These are phyloP conservation scores for Macrostomum cliftonense DNA, from an alignment of 2,888 invertebrate genomes.

Conservation along the genomic window DNA sequence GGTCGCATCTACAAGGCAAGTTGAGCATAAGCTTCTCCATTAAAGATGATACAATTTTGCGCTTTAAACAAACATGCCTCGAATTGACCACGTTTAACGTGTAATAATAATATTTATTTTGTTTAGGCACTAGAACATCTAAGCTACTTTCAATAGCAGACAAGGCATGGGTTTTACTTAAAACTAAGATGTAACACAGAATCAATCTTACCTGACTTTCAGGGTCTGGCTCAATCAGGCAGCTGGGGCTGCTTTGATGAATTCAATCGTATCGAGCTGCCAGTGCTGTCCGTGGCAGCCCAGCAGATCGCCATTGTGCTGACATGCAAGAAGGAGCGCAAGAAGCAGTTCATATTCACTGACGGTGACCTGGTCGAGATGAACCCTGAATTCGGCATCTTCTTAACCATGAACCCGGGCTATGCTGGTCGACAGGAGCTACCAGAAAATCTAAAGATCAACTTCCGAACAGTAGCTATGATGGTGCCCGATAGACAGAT, in stretches of 20 bases:
- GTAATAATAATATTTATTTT: too few species aligned
- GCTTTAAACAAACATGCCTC: too few species aligned
- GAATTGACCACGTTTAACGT: too few species aligned
- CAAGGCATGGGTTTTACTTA: too few species aligned
- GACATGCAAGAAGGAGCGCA: slow-evolving; percentile 76
- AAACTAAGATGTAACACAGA: too few species aligned
- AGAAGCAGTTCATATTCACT: slow-evolving; percentile 70
- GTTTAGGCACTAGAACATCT: too few species aligned
- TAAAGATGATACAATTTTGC: too few species aligned
- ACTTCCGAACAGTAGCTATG: slow-evolving; percentile 38
- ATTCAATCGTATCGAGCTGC: slow-evolving; percentile 56
- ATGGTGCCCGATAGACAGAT: slow-evolving; percentile 39
- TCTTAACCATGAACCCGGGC: slow-evolving; percentile 63
- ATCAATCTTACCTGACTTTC: too few species aligned
- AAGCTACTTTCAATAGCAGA: too few species aligned
- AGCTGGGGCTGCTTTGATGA: slow-evolving; percentile 40
- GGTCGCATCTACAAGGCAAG: slow-evolving; percentile 38
- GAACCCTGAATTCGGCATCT: slow-evolving; percentile 87
- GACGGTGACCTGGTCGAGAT: slow-evolving; percentile 78
- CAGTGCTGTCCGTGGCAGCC: slow-evolving; percentile 79
- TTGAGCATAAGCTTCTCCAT: too few species aligned
- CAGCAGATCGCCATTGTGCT: slow-evolving; percentile 78
- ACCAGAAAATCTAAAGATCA: slow-evolving; percentile 38
- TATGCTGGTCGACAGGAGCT: slow-evolving; percentile 38
- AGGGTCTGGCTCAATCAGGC: slow-evolving; percentile 38